Evolutionary conservation across 2,113 vertebrate species (phyloP).

Genomic region (Macquaria australasica): DNA sequence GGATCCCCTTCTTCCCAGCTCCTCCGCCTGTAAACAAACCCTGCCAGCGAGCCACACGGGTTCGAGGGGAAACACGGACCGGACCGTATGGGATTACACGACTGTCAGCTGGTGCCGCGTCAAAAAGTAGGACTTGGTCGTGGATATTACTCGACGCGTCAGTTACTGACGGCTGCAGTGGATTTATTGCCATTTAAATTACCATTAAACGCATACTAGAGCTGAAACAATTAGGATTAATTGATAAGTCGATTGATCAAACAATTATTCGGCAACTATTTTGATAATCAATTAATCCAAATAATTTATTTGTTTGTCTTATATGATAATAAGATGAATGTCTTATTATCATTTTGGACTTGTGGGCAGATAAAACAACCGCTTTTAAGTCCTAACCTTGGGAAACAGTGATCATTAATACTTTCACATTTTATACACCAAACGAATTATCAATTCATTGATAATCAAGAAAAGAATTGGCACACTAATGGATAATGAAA

Average conservation of each 20-base stretch:
- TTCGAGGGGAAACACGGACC: conserved; percentile 87
- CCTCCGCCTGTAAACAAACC: conserved; percentile 89
- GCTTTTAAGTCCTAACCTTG: background rate
- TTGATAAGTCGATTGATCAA: background rate
- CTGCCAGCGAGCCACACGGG: conserved; percentile 87
- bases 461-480: background rate
- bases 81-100: conserved; percentile 82
- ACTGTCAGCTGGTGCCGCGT: conserved; percentile 37
- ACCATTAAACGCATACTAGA: too few relatives aligned
- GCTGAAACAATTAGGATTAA: too few relatives aligned
- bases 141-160: background rate
- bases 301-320: background rate
- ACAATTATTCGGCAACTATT: background rate
- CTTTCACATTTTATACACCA: background rate
- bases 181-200: background rate
- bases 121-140: background rate
- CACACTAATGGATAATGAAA: background rate
- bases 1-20: conserved; percentile 78
- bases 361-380: too few relatives aligned
- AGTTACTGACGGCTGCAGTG: background rate
- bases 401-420: background rate
- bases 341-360: too few relatives aligned
- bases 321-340: background rate
- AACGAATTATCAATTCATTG: background rate
- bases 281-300: background rate